Percentiles rank a stretch among this genome's conserved stretches.
These are phyloP conservation scores for Ormia ochracea DNA, from an alignment of 2,888 invertebrate genomes.

Conservation along the genomic window DNA sequence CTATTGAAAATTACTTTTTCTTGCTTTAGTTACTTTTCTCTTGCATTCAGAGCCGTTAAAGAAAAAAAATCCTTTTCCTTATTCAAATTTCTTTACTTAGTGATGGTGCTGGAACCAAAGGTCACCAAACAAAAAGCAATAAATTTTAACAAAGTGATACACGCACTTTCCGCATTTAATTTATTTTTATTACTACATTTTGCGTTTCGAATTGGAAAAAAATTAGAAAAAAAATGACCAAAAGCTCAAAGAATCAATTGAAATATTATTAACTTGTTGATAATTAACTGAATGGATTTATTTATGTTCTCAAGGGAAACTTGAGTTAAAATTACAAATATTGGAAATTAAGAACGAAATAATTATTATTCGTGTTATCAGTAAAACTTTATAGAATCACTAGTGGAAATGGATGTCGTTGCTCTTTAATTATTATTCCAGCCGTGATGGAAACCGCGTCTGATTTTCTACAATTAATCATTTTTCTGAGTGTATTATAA, in stretches of 20 bases:
- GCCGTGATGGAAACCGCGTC: constrained; percentile 10
- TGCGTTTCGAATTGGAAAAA: no score
- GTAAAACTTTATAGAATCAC: not conserved
- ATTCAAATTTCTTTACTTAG: not conserved
- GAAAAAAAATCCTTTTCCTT: not conserved
- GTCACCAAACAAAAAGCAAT: constrained; percentile 47
- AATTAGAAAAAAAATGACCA: no score
- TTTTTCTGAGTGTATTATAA: constrained; percentile 30
- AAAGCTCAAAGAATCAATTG: not conserved
- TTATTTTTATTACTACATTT: no score
- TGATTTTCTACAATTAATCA: constrained; percentile 49
- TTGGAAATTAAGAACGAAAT: not conserved
- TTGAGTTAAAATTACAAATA: constrained; percentile 23
- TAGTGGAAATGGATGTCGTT: not conserved
- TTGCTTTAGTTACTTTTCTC: not conserved
- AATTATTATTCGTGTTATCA: constrained; percentile 32
- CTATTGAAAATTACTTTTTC: not conserved
- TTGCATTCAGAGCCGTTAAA: not conserved
- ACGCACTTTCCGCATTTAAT: not conserved
- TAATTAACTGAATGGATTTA: constrained; percentile 63
- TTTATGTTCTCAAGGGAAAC: constrained; percentile 22
- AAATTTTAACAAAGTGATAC: constrained; percentile 18
- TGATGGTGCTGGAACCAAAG: constrained; percentile 45
- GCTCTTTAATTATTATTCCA: not conserved
- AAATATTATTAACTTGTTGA: constrained; percentile 52